phyloP scores from a whole-genome alignment of 2,113 vertebrate species.

The Actinemys pallida region DNA sequence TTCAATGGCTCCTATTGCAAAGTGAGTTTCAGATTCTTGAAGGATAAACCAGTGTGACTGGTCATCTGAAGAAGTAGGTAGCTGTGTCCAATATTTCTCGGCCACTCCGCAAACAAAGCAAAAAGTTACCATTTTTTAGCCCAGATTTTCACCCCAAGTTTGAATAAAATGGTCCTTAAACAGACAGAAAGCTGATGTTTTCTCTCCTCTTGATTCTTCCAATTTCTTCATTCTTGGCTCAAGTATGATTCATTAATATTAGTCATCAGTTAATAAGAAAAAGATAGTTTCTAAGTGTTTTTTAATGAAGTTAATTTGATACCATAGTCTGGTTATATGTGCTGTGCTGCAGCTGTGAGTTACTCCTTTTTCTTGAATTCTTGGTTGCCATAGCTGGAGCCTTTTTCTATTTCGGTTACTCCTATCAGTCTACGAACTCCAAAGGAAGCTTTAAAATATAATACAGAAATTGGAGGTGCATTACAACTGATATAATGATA shows the following conservation, averaged over 20 bases:
- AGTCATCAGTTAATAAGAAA: constrained; percentile 87
- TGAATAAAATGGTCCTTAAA: constrained; percentile 60
- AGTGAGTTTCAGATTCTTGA: constrained; percentile 66
- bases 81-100: constrained; percentile 27
- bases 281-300: constrained; percentile 84
- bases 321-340: constrained; percentile 67
- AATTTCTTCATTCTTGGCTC: constrained; percentile 80
- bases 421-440: constrained; percentile 97
- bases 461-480: constrained; percentile 35
- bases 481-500: constrained; percentile 22
- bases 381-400: constrained; percentile 96
- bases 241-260: constrained; percentile 84
- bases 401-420: constrained; percentile 97
- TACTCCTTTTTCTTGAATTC: constrained; percentile 96
- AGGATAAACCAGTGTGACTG: constrained; percentile 61
- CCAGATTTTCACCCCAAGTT: constrained; percentile 58
- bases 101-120: constrained; percentile 33
- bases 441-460: constrained; percentile 88
- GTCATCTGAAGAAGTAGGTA: constrained; percentile 49
- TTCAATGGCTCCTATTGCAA: constrained; percentile 64
- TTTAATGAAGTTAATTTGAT: constrained; percentile 80
- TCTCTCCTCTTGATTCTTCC: constrained; percentile 68
- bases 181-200: constrained; percentile 50
- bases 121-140: constrained; percentile 43
- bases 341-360: constrained; percentile 65